A percentile compares a stretch with the other conserved stretches of the same genome.
Evolutionary conservation across 2,113 vertebrate genomes (phyloP).

Genomic region (Salvelinus fontinalis): DNA sequence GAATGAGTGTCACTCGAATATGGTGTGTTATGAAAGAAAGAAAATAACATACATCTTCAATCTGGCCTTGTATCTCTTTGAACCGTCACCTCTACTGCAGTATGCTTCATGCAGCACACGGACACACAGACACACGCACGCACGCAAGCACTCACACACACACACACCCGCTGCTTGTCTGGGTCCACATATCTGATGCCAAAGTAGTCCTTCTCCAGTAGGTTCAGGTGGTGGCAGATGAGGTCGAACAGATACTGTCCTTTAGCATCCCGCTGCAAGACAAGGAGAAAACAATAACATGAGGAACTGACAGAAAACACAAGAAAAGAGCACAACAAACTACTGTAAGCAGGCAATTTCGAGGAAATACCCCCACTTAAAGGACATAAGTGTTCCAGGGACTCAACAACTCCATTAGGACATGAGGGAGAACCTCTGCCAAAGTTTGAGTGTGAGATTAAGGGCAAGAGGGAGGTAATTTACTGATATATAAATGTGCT

Average conservation of each 20-base stretch:
- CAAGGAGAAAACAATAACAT: neutral
- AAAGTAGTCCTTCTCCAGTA: conserved; percentile 98
- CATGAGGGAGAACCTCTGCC: conserved; percentile 30
- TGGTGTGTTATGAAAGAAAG: conserved; percentile 16
- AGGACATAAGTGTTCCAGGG: neutral
- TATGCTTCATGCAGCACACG: neutral
- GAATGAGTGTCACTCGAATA: conserved; percentile 16
- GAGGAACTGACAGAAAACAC: conserved; percentile 1
- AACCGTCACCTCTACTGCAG: neutral
- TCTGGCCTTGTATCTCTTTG: conserved; percentile 8
- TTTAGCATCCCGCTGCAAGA: conserved; percentile 93
- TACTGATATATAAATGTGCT: conserved; percentile 36
- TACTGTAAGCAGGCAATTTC: neutral
- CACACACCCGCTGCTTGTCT: conserved; percentile 93
- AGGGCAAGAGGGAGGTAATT: conserved; percentile 41
- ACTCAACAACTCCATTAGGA: conserved; percentile 17
- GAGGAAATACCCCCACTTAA: neutral
- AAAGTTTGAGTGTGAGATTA: conserved; percentile 40
- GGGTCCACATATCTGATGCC: conserved; percentile 97
- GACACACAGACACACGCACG: neutral
- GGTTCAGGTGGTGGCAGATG: conserved; percentile 94
- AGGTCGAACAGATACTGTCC: conserved; percentile 98
- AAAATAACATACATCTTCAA: conserved; percentile 49
- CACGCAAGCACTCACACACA: neutral
- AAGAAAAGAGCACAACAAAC: neutral